Percentiles rank a stretch among this genome's conserved stretches.
Conservation (phyloP, 2,113 vertebrate species). For the Lonchura striata region DNA sequence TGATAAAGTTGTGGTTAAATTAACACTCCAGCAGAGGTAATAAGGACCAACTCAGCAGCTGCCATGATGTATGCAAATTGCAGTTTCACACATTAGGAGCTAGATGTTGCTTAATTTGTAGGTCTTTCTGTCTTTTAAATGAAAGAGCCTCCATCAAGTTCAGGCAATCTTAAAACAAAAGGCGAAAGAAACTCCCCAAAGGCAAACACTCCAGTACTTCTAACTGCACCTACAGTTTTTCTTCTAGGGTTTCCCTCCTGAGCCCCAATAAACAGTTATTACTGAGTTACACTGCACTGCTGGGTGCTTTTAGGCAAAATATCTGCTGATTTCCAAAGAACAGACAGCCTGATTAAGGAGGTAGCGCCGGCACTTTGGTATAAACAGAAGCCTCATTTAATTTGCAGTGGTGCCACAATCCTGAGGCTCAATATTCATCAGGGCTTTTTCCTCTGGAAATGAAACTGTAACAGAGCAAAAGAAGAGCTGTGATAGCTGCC, state of each 20-base stretch:
- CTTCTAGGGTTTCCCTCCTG: background rate
- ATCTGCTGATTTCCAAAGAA: background rate
- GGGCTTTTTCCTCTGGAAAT: background rate
- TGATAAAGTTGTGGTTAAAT: slow-evolving; percentile 65
- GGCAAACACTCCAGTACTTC: background rate
- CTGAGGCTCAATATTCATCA: background rate
- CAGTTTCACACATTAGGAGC: slow-evolving; percentile 60
- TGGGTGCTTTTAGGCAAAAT: background rate
- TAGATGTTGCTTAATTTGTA: slow-evolving; percentile 57
- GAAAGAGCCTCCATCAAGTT: background rate
- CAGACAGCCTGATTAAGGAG: background rate
- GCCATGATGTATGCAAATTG: slow-evolving; percentile 61
- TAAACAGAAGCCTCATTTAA: background rate
- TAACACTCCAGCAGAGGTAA: slow-evolving; percentile 58
- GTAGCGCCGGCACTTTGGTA: background rate
- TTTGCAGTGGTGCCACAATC: background rate
- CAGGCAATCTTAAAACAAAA: background rate
- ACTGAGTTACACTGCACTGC: background rate
- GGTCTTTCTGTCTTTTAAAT: background rate
- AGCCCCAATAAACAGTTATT: background rate
- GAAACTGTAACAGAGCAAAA: background rate
- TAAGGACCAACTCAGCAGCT: slow-evolving; percentile 57
- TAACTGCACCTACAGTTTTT: background rate
- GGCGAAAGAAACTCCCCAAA: background rate
- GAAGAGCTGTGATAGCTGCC: background rate